Percentiles rank a stretch among this genome's conserved stretches.
These are phyloP conservation scores for Thaleichthys pacificus DNA, from an alignment of 2,797 vertebrate genomes.

Conservation along the genomic window DNA sequence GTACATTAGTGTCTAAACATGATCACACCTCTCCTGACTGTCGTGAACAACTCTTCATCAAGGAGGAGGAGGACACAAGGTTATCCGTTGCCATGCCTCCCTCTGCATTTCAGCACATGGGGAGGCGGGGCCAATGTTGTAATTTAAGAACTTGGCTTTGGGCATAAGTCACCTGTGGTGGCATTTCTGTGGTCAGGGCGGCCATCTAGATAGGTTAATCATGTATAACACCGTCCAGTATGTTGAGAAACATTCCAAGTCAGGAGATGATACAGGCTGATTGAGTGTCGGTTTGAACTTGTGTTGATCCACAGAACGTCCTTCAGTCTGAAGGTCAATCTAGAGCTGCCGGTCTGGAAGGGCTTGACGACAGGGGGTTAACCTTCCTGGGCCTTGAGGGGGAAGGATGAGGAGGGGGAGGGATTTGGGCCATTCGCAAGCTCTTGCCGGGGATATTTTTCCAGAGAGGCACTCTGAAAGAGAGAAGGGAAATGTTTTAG, in stretches of 20 bases:
- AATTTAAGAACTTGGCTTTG: neutral
- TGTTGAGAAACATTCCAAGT: neutral
- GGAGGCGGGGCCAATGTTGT: neutral
- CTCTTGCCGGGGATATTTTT: conserved; percentile 45
- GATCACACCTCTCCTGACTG: conserved; percentile 27
- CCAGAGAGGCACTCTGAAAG: conserved; percentile 50
- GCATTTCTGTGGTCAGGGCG: neutral
- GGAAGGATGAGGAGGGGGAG: conserved; percentile 10
- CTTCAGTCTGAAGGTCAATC: conserved; percentile 6
- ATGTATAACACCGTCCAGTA: neutral
- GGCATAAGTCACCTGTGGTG: neutral
- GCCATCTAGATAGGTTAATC: neutral
- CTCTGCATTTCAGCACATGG: neutral
- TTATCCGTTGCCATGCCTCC: neutral
- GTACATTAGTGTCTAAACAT: conserved; percentile 12
- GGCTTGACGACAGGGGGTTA: conserved; percentile 27
- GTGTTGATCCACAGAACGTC: neutral
- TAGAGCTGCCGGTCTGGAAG: conserved; percentile 23
- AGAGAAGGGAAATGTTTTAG: neutral
- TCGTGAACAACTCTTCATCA: conserved; percentile 21
- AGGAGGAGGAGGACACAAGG: neutral
- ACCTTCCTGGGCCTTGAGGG: conserved; percentile 20
- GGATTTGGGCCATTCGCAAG: conserved; percentile 20
- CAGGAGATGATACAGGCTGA: neutral
- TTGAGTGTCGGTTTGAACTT: neutral